Conservation (phyloP, 2,888 invertebrate species). For the Cryptus armator region DNA sequence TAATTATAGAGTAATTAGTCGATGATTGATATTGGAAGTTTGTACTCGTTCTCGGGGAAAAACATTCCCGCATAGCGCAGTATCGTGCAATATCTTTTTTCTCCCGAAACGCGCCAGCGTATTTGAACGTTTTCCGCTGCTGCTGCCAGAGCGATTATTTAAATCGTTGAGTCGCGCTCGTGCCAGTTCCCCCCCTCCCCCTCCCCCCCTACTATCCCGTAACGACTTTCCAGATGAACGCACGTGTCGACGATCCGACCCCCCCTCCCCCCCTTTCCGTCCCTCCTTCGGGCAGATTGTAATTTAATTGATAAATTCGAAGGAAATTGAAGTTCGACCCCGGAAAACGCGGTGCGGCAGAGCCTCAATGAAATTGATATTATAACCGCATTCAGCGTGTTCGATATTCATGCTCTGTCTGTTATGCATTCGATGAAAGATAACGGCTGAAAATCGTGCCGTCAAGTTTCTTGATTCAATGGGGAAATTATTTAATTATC, state of each 20-base stretch:
- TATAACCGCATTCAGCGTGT: slow-evolving; percentile 62
- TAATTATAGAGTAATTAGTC: slow-evolving; percentile 45
- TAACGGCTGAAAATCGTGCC: slow-evolving; percentile 14
- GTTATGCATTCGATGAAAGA: slow-evolving; percentile 42
- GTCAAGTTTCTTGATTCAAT: slow-evolving; percentile 9
- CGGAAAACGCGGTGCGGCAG: slow-evolving; percentile 66
- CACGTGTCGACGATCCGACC: slow-evolving; percentile 67
- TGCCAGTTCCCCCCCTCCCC: slow-evolving; percentile 35
- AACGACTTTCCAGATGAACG: slow-evolving; percentile 70
- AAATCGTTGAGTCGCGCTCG: slow-evolving; percentile 67
- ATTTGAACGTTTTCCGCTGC: slow-evolving; percentile 46
- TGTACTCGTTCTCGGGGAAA: slow-evolving; percentile 29
- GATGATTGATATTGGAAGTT: slow-evolving; percentile 44
- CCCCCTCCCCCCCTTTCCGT: neutral
- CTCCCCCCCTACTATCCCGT: slow-evolving; percentile 46
- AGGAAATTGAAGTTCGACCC: slow-evolving; percentile 81
- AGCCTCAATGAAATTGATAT: slow-evolving; percentile 67
- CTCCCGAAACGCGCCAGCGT: slow-evolving; percentile 41
- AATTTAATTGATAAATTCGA: slow-evolving; percentile 83
- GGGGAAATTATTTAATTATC: slow-evolving; percentile 29
- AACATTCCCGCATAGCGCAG: slow-evolving; percentile 15
- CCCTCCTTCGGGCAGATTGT: slow-evolving; percentile 76
- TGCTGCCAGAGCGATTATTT: slow-evolving; percentile 64
- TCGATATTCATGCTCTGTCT: slow-evolving; percentile 75
- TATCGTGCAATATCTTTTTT: slow-evolving; percentile 52